Evolutionary conservation across 2,113 vertebrate genomes (phyloP), one percentile per base, ranked within the genome.

Genomic region (Rhea americana): DNA sequence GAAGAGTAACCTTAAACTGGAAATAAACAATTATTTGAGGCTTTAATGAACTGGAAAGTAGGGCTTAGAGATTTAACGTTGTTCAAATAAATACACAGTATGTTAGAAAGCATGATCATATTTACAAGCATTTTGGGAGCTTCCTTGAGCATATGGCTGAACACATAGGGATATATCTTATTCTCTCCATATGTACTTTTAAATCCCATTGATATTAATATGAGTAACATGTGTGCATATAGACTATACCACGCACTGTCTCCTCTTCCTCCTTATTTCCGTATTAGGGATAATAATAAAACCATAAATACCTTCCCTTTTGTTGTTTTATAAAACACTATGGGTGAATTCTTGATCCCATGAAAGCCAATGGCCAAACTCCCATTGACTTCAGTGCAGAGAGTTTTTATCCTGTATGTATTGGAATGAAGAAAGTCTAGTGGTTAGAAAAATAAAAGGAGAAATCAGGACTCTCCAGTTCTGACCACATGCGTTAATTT

Each of bases 1-100:
- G n/a, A 81, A 81, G n/a, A 93, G 70, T 94, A 88, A 95, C 61
- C 89, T 94, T 87, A 96, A 67, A 96, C 92, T 96, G 90, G 93
- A 97, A 97, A 94, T 95, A 70, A 96, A 94, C 79, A 92, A 89
- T 70, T 89, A 77, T 94, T 94, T 91, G 63, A 95, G 90, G 28
- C 65, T 95, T 96, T 96, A 97, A 96, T 96, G 94, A 91, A 47
- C 93, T 96, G 92, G 91, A 96, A 96, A 96, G 84, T 87, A 85
- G 90, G 63, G 77, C 65, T 93, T 92, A 91, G 93, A 95, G 93
- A 93, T 96, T 93, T 94, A 95, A 72, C 4, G 0, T 90, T 86
- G 32, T 85, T 96, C 83, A 82, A 93, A 85, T 95, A 92, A 96
- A 95, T 86, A 61, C 78, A 53, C 79, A 87, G 84, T 71, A 75